Evolutionary conservation across 1,140 invertebrate species (phyloP), one percentile per base, ranked within the genome.

Genomic region (Chironomus tepperi): DNA sequence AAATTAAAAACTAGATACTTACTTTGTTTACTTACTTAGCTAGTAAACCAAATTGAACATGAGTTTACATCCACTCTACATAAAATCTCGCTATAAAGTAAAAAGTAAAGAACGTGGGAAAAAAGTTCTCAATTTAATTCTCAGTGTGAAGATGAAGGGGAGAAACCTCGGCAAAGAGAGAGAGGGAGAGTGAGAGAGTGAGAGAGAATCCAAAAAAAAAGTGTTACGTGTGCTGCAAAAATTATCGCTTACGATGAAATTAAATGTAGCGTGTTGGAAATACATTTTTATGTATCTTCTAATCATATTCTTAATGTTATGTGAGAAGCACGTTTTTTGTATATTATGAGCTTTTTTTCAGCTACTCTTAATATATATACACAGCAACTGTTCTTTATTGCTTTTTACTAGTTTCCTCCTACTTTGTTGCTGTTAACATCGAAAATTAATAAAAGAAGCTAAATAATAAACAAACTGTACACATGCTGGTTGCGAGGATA

Each of bases 191-290:
- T 1, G 24, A 34, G 24, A 34, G 5, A 34, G 5, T 34, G 5
- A 34, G 24, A n/a, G n/a, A n/a, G n/a, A n/a, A 34, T 34, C 24
- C n/a, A n/a, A n/a, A 10, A 47, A 15, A 47, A 47, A 57, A 57
- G 47, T 57, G 47, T 21, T 70, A 70, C 65, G 65, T 70, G 65
- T 70, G 18, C 6, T 70, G 65, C 19, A 19, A 21, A 70, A 70
- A 70, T 70, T 70, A 70, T 70, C 7, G 65, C 9, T 18, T 70
- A 19, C 65, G 65, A 19, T 70, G 65, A 7, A 70, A 70, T 70
- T 70, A 70, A 70, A 70, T 70, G 65, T 70, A 70, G 65, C 65
- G 65, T 70, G 65, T 21, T 70, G 65, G 19, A 70, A 70, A 70
- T 19, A 18, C 16, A 19, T 70, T 70, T 70, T 70, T 70, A 70